Conservation (phyloP, 2,797 vertebrate species). For the Gephyroberyx darwinii region DNA sequence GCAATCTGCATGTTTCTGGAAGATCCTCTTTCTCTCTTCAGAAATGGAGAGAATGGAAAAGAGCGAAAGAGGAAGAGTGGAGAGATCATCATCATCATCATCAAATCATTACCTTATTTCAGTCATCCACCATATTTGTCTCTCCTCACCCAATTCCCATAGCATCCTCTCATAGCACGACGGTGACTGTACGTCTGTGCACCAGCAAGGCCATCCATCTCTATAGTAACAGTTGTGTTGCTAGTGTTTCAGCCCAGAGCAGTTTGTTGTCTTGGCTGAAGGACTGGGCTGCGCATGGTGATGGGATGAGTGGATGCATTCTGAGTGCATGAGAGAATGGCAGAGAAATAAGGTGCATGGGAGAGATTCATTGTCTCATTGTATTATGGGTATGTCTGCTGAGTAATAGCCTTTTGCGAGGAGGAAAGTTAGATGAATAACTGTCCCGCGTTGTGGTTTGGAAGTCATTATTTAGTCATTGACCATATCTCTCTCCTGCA, state of each 20-base stretch:
- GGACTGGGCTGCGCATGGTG: background rate
- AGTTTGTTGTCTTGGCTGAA: slow-evolving; percentile 11
- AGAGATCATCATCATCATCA: slow-evolving; percentile 12
- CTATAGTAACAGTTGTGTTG: slow-evolving; percentile 22
- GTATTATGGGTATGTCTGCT: slow-evolving; percentile 2
- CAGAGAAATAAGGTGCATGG: slow-evolving; percentile 18
- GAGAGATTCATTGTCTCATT: slow-evolving; percentile 29
- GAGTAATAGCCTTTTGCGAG: slow-evolving; percentile 7
- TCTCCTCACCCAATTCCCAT: slow-evolving; percentile 27
- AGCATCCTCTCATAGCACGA: slow-evolving; percentile 38
- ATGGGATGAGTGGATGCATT: slow-evolving; percentile 25
- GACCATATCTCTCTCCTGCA: slow-evolving; percentile 4
- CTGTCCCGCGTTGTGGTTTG: slow-evolving; percentile 18
- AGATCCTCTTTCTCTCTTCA: background rate
- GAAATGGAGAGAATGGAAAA: no score
- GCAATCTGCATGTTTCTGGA: slow-evolving; percentile 11
- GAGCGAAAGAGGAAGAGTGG: no score
- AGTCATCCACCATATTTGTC: background rate
- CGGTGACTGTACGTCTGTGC: slow-evolving; percentile 53
- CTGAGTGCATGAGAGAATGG: slow-evolving; percentile 22
- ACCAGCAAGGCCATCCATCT: slow-evolving; percentile 33
- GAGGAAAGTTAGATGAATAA: slow-evolving; percentile 25
- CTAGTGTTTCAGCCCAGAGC: slow-evolving; percentile 18
- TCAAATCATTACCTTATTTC: slow-evolving; percentile 12
- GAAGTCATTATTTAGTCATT: slow-evolving; percentile 24